Evolutionary conservation across 2,113 vertebrate genomes (phyloP).

Genomic region (Anser brachyrhynchus): DNA sequence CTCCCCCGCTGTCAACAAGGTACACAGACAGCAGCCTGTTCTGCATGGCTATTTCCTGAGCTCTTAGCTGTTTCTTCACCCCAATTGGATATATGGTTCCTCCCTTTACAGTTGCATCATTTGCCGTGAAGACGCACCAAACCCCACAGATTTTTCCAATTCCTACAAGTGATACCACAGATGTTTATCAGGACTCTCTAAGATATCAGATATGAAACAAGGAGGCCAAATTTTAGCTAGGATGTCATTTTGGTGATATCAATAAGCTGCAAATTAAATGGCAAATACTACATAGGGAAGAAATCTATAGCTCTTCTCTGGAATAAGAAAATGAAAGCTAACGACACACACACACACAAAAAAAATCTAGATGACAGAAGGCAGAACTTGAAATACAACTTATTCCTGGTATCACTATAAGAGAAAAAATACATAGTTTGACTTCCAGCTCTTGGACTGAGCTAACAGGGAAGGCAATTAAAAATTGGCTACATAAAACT

Average conservation of each 20-base stretch:
- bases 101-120: conserved; percentile 87
- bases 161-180: conserved; percentile 64
- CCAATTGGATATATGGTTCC: conserved; percentile 85
- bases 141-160: conserved; percentile 83
- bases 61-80: conserved; percentile 86
- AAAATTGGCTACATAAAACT: background rate
- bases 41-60: conserved; percentile 85
- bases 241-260: background rate
- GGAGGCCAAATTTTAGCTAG: rapidly evolving
- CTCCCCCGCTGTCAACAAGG: conserved; percentile 85
- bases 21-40: conserved; percentile 84
- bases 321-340: background rate
- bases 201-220: background rate
- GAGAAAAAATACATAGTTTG: background rate
- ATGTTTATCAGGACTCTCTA: background rate
- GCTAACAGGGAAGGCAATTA: background rate
- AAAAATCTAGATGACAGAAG: background rate
- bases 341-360: background rate
- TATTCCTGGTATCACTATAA: background rate
- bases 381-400: background rate
- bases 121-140: conserved; percentile 85
- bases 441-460: background rate
- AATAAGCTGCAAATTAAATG: background rate
- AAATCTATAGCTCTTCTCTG: background rate
- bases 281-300: background rate